These are phyloP conservation scores for Charanyca ferruginea DNA, from an alignment of 2,888 invertebrate species.

Conservation along the genomic window DNA sequence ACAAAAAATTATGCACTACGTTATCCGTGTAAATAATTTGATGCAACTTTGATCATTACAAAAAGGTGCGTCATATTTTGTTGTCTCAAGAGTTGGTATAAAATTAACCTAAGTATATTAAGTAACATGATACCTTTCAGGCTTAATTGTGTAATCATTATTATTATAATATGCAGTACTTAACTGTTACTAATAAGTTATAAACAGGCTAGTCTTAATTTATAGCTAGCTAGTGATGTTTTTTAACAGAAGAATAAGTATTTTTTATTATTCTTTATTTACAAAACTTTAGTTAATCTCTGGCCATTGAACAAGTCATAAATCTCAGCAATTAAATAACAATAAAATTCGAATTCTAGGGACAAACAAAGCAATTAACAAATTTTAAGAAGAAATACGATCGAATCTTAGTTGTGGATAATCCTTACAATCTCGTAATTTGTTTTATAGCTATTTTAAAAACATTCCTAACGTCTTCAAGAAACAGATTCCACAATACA, in stretches of 20 bases:
- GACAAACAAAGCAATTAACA: constrained; percentile 41
- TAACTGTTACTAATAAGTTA: not conserved
- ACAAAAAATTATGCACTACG: constrained; percentile 54
- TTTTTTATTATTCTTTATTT: not conserved
- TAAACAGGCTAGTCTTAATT: not conserved
- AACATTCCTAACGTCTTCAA: constrained; percentile 22
- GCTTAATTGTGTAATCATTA: not conserved
- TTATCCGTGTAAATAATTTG: constrained; percentile 36
- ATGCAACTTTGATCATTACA: constrained; percentile 31
- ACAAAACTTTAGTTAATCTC: constrained; percentile 3
- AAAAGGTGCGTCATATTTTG: not conserved
- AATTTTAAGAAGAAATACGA: constrained; percentile 7
- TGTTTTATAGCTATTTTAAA: constrained; percentile 31
- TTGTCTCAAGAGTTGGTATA: not conserved
- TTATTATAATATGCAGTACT: not conserved
- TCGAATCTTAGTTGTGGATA: constrained; percentile 13
- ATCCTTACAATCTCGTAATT: constrained; percentile 35
- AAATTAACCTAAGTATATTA: constrained; percentile 6
- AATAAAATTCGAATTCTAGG: constrained; percentile 11
- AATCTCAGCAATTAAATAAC: constrained; percentile 31
- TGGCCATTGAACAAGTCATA: constrained; percentile 12
- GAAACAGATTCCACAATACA: constrained; percentile 17
- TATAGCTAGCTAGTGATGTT: too few species aligned
- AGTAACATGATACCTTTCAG: constrained; percentile 34
- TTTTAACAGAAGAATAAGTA: not conserved